Base-by-base conservation (phyloP, 1,140 invertebrate species). In the Eriocheir sinensis region DNA sequence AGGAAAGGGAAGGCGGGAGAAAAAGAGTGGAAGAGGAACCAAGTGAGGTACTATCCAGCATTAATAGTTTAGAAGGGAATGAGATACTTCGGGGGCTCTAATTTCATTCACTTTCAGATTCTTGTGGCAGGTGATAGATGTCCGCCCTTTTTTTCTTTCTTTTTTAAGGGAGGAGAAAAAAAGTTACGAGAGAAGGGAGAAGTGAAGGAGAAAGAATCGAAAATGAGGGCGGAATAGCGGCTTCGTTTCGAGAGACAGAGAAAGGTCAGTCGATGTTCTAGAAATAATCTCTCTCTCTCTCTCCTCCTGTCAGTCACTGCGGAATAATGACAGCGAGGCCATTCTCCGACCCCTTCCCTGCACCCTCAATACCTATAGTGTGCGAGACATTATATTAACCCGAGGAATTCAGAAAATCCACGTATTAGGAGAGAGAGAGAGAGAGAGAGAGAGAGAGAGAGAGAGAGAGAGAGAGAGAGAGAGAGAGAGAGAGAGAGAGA, bases 401-500 rank as follows among this genome's bases (percentile, higher is more conserved):
- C n/a, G n/a, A n/a, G n/a, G n/a, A n/a, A n/a, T n/a, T n/a, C n/a
- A n/a, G n/a, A n/a, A n/a, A n/a, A n/a, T n/a, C n/a, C n/a, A n/a
- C n/a, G n/a, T n/a, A n/a, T n/a, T n/a, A n/a, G 60, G 21, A 72
- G 60, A n/a, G 6, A 72, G 27, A 3, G n/a, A n/a, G n/a, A n/a
- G n/a, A n/a, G n/a, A n/a, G n/a, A n/a, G 60, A 72, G 60, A 72
- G 60, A 72, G 60, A 72, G 60, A 72, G 60, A 72, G 60, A 72
- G 60, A 72, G 60, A 72, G 60, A 72, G 60, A 72, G 60, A 72
- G 60, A 72, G 60, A 72, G 60, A 72, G 60, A 72, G 27, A 72
- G 60, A n/a, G 27, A 12, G 60, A 72, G 60, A 72, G 60, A 72
- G 60, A 72, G 60, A 72, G 60, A 72, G 60, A 72, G 60, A 72